Evolutionary conservation across 2,888 invertebrate genomes (phyloP).

Genomic region (Luffia ferchaultella): DNA sequence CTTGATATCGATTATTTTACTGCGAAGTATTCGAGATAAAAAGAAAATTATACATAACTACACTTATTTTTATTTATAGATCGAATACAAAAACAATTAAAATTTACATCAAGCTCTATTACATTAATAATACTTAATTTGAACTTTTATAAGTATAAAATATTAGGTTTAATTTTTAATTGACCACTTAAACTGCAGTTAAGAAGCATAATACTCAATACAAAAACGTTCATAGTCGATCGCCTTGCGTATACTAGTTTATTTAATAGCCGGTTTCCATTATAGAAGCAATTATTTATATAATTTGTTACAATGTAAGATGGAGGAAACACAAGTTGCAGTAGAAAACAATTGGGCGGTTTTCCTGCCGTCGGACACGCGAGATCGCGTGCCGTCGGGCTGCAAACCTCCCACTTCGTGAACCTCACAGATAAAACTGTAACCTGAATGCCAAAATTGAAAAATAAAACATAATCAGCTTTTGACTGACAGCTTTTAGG

Average conservation of each 20-base stretch:
- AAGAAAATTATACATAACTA: too few species aligned
- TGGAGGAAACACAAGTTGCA: constrained; percentile 5
- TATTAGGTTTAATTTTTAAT: background rate
- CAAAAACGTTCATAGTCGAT: constrained; percentile 4
- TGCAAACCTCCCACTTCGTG: background rate
- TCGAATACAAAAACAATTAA: too few species aligned
- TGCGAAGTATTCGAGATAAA: too few species aligned
- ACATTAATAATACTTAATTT: background rate
- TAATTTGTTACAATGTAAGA: constrained; percentile 7
- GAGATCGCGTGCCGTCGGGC: constrained; percentile 36
- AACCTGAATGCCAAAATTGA: background rate
- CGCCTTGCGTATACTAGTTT: constrained; percentile 12
- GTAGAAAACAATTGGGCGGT: constrained; percentile 6
- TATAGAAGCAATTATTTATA: constrained; percentile 2
- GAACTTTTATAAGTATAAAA: background rate
- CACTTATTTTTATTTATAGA: too few species aligned
- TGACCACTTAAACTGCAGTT: background rate
- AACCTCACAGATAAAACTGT: background rate
- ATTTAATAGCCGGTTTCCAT: constrained; percentile 5
- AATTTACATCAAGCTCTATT: background rate
- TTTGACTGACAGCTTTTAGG: too few species aligned
- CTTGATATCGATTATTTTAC: too few species aligned
- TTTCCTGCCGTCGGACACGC: constrained; percentile 41
- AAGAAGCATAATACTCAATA: background rate
- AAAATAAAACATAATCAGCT: background rate